Conservation (phyloP, 1,140 invertebrate genomes). For the Saxidomus purpurata region DNA sequence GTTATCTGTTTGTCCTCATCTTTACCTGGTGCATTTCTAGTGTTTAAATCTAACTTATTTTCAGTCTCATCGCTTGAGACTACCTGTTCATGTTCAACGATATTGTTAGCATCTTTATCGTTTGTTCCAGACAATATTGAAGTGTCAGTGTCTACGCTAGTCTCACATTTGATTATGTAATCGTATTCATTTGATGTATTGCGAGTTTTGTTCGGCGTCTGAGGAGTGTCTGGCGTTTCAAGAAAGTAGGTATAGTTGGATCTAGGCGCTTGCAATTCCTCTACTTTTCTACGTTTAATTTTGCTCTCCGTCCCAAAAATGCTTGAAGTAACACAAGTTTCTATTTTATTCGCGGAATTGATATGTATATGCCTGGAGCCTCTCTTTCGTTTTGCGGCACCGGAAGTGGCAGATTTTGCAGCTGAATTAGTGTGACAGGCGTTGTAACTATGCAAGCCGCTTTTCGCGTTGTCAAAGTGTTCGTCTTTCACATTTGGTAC, state of each 20-base stretch:
- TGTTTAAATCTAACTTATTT: background rate
- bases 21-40: background rate
- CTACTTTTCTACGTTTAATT: background rate
- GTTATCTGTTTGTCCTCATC: background rate
- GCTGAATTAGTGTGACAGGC: background rate
- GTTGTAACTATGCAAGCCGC: no score
- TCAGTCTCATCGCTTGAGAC: background rate
- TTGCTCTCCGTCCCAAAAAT: background rate
- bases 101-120: background rate
- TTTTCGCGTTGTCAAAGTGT: no score
- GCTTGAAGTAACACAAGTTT: background rate
- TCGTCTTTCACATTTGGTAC: background rate
- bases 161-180: background rate
- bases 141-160: background rate
- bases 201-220: background rate
- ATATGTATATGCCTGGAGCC: slow-evolving; percentile 35
- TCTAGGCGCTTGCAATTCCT: background rate
- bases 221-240: background rate
- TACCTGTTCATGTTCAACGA: background rate
- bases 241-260: slow-evolving; percentile 4
- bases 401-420: background rate
- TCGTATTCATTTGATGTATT: background rate
- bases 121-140: background rate
- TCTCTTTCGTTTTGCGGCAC: slow-evolving; percentile 58
- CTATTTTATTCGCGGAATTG: background rate